Evolutionary conservation across 2,888 invertebrate genomes (phyloP).

Genomic region (Hyles lineata): DNA sequence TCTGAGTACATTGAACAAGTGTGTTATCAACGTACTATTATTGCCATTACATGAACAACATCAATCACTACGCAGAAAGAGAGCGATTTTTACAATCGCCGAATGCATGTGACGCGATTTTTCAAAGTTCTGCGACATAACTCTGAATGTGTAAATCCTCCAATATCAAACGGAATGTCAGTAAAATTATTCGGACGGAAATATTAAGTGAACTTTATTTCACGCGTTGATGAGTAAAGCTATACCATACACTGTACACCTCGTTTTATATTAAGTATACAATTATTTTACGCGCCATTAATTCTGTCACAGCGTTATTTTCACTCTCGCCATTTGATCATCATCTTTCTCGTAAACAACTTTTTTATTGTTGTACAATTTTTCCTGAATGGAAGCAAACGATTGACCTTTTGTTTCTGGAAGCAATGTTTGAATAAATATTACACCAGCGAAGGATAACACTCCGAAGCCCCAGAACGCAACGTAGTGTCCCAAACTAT

Average conservation of each 20-base stretch:
- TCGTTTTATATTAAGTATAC: constrained; percentile 9
- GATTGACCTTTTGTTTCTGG: constrained; percentile 87
- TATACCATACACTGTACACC: constrained; percentile 14
- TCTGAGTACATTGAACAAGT: constrained; percentile 1
- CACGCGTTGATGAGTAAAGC: constrained; percentile 12
- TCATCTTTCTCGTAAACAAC: constrained; percentile 69
- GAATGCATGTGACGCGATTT: background rate
- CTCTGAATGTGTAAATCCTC: background rate
- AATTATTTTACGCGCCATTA: constrained; percentile 7
- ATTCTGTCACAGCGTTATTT: constrained; percentile 58
- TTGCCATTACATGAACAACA: background rate
- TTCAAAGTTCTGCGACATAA: constrained; percentile 5
- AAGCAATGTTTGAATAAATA: constrained; percentile 79
- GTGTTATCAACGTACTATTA: constrained; percentile 9
- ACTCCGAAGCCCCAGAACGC: constrained; percentile 84
- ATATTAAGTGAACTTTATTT: constrained; percentile 39
- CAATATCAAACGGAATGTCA: constrained; percentile 38
- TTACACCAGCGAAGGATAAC: constrained; percentile 78
- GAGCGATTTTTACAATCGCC: constrained; percentile 2
- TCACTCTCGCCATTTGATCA: constrained; percentile 66
- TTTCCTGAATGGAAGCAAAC: constrained; percentile 84
- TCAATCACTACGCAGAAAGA: constrained; percentile 1
- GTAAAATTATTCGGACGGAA: constrained; percentile 40
- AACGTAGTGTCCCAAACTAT: constrained; percentile 78
- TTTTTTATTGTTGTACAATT: constrained; percentile 68